phyloP scores from a whole-genome alignment of 2,797 vertebrate species.

The Syngnathus rostellatus region DNA sequence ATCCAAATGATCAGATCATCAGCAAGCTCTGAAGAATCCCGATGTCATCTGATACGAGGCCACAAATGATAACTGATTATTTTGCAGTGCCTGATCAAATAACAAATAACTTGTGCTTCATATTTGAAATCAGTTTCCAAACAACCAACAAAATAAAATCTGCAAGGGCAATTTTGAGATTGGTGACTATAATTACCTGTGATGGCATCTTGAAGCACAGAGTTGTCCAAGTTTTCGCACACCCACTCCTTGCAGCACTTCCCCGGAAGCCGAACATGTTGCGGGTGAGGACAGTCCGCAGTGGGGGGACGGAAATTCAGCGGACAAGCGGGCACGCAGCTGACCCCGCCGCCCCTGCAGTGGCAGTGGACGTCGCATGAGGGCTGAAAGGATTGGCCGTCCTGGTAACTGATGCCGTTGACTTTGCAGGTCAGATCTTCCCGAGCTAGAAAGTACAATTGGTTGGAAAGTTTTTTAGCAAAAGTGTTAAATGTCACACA shows the following conservation, averaged over 20 bases:
- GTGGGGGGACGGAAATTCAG: slow-evolving; percentile 72
- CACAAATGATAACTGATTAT: too few species aligned
- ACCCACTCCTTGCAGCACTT: slow-evolving; percentile 92
- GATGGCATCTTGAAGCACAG: slow-evolving; percentile 57
- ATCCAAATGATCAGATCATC: too few species aligned
- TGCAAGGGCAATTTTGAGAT: neutral
- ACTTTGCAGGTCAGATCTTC: slow-evolving; percentile 75
- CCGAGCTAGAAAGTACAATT: slow-evolving; percentile 60
- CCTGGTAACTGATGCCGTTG: slow-evolving; percentile 73
- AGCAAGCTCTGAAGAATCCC: too few species aligned
- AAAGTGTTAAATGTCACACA: neutral
- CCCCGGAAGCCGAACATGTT: slow-evolving; percentile 71
- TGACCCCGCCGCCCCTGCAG: slow-evolving; percentile 79
- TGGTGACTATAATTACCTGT: slow-evolving; percentile 51
- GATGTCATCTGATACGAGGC: too few species aligned
- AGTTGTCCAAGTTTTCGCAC: slow-evolving; percentile 72
- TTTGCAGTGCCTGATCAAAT: too few species aligned
- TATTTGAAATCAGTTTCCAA: neutral
- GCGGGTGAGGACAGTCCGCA: slow-evolving; percentile 80
- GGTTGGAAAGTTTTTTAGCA: neutral
- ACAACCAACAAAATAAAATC: neutral
- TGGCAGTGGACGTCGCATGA: slow-evolving; percentile 78
- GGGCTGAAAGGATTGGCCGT: slow-evolving; percentile 87
- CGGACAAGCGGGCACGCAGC: slow-evolving; percentile 77
- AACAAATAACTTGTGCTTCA: too few species aligned